Base-by-base conservation (phyloP, 2,797 vertebrate species). In the Apogon talboti region DNA sequence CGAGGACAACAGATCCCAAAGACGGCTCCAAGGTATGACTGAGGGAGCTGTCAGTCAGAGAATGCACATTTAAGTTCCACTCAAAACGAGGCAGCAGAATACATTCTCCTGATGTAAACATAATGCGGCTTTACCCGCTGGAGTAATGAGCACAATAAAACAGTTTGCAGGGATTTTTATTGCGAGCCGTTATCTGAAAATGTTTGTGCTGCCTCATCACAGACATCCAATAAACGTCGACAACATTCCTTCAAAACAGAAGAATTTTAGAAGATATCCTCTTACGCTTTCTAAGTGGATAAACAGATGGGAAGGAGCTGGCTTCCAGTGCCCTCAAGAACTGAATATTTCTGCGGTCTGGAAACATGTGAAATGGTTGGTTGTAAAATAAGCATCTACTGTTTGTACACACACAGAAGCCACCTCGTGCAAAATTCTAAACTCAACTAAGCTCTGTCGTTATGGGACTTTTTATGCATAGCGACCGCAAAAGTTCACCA, bases 301-400 rank as follows among this genome's bases (percentile, higher is more conserved):
- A 47, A 70, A 40, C 78, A 80, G 76, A 86, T 76, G 81, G 81
- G 42, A 62, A 65, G 37, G 18, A 24, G 24, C 16, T 55, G 51
- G 52, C 62, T 57, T 37, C n/a, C 41, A 53, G 2, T 60, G 57
- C 62, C 63, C 18, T 43, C 43, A 41, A 71, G 62, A 64, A 66
- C 53, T 49, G 2, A 62, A 35, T 56, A 24, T 56, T 64, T 71
- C 42, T 52, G 16, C 3, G 2, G 16, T n/a, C 37, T 11, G n/a
- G 24, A 12, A 71, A 41, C 19, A 13, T 51, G 37, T 35, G 24
- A 48, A 42, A 50, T 21, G 10, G 47, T 12, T 41, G 38, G 43
- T 38, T 62, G n/a, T 3, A 15, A 52, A 35, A 16, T 10, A 30
- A 54, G 7, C 13, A n/a, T 42, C 11, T 40, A 13, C 15, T 41